Evolutionary conservation across 2,113 vertebrate species (phyloP).

Genomic region (Lanius collurio): DNA sequence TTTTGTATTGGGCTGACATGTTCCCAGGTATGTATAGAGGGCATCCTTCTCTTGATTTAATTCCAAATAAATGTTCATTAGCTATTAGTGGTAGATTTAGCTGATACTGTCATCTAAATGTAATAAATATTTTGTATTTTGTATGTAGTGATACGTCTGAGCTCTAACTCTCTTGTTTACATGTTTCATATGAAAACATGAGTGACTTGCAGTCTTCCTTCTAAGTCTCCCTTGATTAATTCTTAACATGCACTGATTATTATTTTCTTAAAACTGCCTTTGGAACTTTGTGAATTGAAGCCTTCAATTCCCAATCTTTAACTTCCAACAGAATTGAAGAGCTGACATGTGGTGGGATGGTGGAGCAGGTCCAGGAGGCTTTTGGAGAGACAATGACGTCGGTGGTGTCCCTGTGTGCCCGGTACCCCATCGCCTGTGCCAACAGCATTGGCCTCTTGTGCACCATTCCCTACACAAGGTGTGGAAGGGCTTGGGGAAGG

Average conservation of each 20-base stretch:
- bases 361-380: constrained; percentile 96
- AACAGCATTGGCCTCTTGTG: constrained; percentile 96
- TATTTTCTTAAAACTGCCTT: not conserved
- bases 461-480: constrained; percentile 97
- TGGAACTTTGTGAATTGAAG: not conserved
- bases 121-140: not conserved
- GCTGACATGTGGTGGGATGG: constrained; percentile 96
- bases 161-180: not conserved
- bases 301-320: not conserved
- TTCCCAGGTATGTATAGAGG: not conserved
- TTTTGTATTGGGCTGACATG: not conserved
- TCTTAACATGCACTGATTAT: not conserved
- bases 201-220: not conserved
- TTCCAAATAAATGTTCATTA: not conserved
- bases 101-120: not conserved
- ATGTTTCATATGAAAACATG: not conserved
- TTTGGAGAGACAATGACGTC: constrained; percentile 98
- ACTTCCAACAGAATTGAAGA: constrained; percentile 86
- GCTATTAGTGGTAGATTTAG: not conserved
- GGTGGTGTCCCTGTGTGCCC: constrained; percentile 94
- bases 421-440: constrained; percentile 96
- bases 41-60: not conserved
- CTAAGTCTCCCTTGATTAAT: not conserved
- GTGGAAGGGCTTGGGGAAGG: not conserved
- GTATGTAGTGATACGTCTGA: not conserved